These are phyloP conservation scores for Anoplophora glabripennis DNA, from an alignment of 1,140 invertebrate species.

Conservation along the genomic window DNA sequence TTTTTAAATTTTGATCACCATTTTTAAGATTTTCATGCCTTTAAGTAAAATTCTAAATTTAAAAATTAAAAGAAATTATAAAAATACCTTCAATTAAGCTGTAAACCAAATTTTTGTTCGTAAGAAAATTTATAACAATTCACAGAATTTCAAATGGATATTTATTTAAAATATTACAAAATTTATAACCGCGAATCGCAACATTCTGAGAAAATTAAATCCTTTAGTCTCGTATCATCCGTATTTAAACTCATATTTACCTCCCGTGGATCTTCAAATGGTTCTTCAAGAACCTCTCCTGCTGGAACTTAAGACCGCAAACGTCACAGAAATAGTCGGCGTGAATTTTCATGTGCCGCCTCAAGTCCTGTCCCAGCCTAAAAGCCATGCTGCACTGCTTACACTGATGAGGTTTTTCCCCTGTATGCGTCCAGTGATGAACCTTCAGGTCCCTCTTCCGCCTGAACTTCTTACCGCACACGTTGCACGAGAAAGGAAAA, in stretches of 20 bases:
- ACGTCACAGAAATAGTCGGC: slow-evolving; percentile 26
- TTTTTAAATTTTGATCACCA: no score
- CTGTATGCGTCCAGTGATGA: slow-evolving; percentile 39
- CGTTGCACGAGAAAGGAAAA: slow-evolving; percentile 82
- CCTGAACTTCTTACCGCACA: slow-evolving; percentile 50
- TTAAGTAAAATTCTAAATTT: no score
- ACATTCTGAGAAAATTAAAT: no score
- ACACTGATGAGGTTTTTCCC: slow-evolving; percentile 38
- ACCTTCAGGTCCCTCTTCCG: slow-evolving; percentile 33
- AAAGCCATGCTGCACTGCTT: slow-evolving; percentile 30
- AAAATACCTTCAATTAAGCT: no score
- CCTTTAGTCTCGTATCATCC: no score
- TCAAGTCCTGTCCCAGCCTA: slow-evolving; percentile 32
- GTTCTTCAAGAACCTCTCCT: slow-evolving; percentile 34
- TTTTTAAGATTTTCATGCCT: no score
- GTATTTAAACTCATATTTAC: background rate
- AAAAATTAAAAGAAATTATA: no score
- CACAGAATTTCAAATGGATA: no score
- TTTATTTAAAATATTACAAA: no score
- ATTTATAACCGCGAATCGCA: no score
- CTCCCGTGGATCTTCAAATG: slow-evolving; percentile 27
- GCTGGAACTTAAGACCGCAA: slow-evolving; percentile 35
- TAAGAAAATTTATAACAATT: no score
- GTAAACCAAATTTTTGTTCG: no score
- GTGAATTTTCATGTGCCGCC: slow-evolving; percentile 34